Evolutionary conservation across 2,888 invertebrate genomes (phyloP).

Genomic region (Drosophila picticornis): DNA sequence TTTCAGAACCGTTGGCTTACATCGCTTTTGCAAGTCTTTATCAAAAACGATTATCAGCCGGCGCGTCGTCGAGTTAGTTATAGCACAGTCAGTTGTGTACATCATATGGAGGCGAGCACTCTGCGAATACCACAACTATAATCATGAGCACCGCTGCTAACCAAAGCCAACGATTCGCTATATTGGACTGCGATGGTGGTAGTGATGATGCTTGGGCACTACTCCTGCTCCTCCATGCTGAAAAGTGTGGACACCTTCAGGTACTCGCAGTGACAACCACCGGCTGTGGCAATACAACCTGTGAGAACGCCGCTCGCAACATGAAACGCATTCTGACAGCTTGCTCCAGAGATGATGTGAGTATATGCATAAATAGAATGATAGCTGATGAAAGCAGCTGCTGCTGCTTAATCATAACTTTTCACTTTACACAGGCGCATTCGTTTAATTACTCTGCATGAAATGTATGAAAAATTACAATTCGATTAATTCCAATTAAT

Average conservation of each 20-base stretch:
- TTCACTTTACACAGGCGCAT: no score
- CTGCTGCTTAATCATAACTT: neutral
- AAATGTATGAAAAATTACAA: neutral
- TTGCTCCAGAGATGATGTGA: conserved; percentile 88
- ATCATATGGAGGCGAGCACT: neutral
- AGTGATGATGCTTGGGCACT: conserved; percentile 89
- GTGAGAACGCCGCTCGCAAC: conserved; percentile 89
- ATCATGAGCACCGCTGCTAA: conserved; percentile 22
- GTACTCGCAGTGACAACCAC: conserved; percentile 90
- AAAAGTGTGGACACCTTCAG: conserved; percentile 74
- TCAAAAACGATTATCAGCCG: conserved; percentile 16
- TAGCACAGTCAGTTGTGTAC: conserved; percentile 2
- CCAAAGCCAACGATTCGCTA: conserved; percentile 75
- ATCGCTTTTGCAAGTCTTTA: conserved; percentile 1
- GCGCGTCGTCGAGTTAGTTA: neutral
- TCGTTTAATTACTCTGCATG: neutral
- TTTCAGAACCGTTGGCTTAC: neutral
- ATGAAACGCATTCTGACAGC: conserved; percentile 89
- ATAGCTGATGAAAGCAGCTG: neutral
- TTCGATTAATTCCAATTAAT: neutral
- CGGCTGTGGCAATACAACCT: conserved; percentile 90
- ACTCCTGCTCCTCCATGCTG: conserved; percentile 87
- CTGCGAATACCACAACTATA: neutral
- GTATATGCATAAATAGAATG: neutral
- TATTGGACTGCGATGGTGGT: conserved; percentile 89